A percentile compares a stretch with the other conserved stretches of the same genome.
phyloP scores from a whole-genome alignment of 2,113 vertebrate genomes.

The Donacobius atricapilla region DNA sequence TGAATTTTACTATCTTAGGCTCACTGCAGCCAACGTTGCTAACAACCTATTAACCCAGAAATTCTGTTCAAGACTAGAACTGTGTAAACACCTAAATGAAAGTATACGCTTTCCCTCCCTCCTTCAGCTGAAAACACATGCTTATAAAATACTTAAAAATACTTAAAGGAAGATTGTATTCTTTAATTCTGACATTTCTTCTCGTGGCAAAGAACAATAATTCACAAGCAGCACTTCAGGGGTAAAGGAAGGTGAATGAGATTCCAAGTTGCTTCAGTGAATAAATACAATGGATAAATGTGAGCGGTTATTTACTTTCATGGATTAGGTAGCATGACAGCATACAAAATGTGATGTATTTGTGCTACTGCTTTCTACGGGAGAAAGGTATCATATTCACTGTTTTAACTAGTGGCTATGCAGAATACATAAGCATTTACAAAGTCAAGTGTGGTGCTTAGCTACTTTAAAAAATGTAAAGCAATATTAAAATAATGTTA shows the following conservation, averaged over 20 bases:
- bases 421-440: not conserved
- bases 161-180: not conserved
- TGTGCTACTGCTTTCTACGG: not conserved
- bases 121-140: not conserved
- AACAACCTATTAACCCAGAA: not conserved
- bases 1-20: not conserved
- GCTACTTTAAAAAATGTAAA: not conserved
- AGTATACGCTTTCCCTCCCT: not conserved
- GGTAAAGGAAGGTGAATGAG: not conserved
- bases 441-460: not conserved
- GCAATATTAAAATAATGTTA: not conserved
- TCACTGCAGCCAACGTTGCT: not conserved
- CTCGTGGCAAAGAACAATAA: not conserved
- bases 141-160: not conserved
- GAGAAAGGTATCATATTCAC: not conserved
- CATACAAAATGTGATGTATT: not conserved
- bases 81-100: not conserved
- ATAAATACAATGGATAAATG: not conserved
- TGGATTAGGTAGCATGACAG: not conserved
- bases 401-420: not conserved
- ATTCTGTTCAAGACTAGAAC: not conserved
- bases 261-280: not conserved
- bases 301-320: not conserved
- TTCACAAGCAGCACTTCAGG: not conserved
- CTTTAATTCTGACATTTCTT: not conserved